Evolutionary conservation across 2,888 invertebrate species (phyloP), one percentile per base, ranked within the genome.

Genomic region (Eretmocerus hayati): DNA sequence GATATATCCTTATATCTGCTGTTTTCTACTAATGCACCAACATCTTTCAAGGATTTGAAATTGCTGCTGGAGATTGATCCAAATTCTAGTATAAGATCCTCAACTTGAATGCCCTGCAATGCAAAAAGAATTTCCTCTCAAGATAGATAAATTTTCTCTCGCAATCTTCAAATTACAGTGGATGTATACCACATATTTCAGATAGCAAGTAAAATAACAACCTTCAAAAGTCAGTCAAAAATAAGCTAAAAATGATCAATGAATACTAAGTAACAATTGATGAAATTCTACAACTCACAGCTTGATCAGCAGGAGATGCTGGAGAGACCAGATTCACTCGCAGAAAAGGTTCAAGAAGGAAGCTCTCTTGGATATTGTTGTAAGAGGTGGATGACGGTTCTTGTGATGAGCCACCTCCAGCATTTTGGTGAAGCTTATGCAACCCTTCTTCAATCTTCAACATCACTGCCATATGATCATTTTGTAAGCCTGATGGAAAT

Each of bases 391-490:
- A 58, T 3, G 67, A 54, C 2, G 57, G 13, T 41, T 31, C 21
- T 56, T 55, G 45, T 42, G 58, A 53, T 58, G 32, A 59, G 33
- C 60, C 61, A 4, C 67, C 61, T 43, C 79, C 71, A 1, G 76
- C 66, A 39, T 48, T 40, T 20, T 52, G 33, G 58, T 85, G 83
- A 2, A 85, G 75, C 51, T 79, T 77, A 49, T 81, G 78, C 6
- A 94, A 71, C 2, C 85, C 85, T 56, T 77, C 74, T 66, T 94
- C 93, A 58, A 96, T 93, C 64, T 82, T 77, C 55, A 81, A 81
- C 86, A 93, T 91, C 26, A 94, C 50, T 2, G 74, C 77, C 68
- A 87, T 90, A 65, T 90, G 85, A 71, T 96, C 95, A 74, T 93
- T 95, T 72, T 87, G 88, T 18, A 93, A 75, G 67, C 85, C 90